Evolutionary conservation across 2,113 vertebrate species (phyloP), one percentile per base, ranked within the genome.

Genomic region (Gopherus flavomarginatus): DNA sequence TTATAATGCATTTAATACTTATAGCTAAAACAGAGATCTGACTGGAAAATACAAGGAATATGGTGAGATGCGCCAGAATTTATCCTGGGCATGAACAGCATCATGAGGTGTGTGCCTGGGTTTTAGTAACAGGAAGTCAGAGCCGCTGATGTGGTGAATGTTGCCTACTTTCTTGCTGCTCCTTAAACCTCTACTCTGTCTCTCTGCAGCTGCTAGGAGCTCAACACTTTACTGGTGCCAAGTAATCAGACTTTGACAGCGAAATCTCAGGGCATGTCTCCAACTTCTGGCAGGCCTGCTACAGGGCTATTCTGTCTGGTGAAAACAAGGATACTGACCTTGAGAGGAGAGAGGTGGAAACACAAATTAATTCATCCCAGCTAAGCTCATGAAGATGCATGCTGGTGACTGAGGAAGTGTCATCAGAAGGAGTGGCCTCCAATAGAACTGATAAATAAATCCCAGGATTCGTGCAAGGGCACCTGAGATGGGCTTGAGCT

Each of bases 1-100:
- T 53, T 35, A 3, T 42, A 29, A 83, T 83, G 83, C 84, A 83
- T 92, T 59, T 82, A 93, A 31, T 8, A 56, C n/a, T 35, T 42
- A 19, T 31, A 94, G 69, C 35, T 80, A 59, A 35, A 13, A 12
- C 11, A 35, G 85, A 38, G 21, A 69, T 79, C 22, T 83, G 81
- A 83, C 14, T 19, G 38, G 26, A 83, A 57, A 56, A 83, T 86
- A 69, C 65, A 50, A 50, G 17, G 52, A 42, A 13, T 21, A 35
- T 53, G 42, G 47, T 52, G 59, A 79, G 72, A n/a, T 44, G 12
- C 56, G 44, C 85, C 83, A 57, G 47, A 85, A 53, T 53, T 57
- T 59, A 13, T 13, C 49, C 0, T 3, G 3, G 6, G n/a, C 57
- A 86, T n/a, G 38, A 29, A 27, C 6, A 5, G 29, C 47, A 3